These are phyloP conservation scores for Thaumatotibia leucotreta DNA, from an alignment of 1,140 invertebrate species.

Conservation along the genomic window DNA sequence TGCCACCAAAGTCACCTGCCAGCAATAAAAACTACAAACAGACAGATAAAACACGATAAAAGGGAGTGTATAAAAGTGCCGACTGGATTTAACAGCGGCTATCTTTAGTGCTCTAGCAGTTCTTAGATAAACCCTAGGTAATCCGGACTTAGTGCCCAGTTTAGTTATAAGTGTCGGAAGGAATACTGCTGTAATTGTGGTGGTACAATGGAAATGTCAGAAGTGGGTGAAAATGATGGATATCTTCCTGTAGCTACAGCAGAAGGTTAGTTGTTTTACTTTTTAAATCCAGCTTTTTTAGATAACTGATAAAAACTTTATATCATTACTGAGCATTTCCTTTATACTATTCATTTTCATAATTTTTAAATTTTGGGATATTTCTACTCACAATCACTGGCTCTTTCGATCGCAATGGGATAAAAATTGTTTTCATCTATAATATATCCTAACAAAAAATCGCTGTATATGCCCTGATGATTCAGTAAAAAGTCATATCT, in stretches of 20 bases:
- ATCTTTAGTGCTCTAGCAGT: slow-evolving; percentile 6
- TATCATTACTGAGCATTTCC: no score
- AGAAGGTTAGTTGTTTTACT: not conserved
- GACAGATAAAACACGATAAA: not conserved
- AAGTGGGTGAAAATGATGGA: not conserved
- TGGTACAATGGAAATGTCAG: not conserved
- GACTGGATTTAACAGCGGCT: not conserved
- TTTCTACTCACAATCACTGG: no score
- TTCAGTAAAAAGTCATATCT: no score
- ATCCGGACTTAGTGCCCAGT: not conserved
- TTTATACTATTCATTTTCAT: no score
- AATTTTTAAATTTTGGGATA: no score
- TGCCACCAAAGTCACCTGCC: not conserved
- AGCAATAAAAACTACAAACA: not conserved
- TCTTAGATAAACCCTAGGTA: slow-evolving; percentile 2
- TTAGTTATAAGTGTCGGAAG: not conserved
- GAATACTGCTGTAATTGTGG: not conserved
- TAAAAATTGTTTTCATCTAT: no score
- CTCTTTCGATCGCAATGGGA: no score
- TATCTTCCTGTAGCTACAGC: not conserved
- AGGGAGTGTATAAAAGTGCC: slow-evolving; percentile 1
- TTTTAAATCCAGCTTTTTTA: not conserved
- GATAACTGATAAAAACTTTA: no score
- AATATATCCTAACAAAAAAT: no score
- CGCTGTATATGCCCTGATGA: no score